Conservation (phyloP, 2,888 invertebrate species). For the Lapara coniferarum region DNA sequence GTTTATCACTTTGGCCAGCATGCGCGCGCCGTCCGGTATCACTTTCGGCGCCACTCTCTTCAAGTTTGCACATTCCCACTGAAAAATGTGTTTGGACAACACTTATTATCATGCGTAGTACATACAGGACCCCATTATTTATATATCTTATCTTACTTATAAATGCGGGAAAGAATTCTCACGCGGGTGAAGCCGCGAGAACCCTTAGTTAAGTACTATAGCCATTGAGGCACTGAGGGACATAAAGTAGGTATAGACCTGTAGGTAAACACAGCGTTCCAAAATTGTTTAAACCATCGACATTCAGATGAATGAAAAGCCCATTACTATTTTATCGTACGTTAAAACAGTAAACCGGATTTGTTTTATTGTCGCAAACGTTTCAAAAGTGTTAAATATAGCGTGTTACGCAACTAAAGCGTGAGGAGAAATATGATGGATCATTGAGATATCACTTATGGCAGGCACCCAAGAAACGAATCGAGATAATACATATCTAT, state of each 20-base stretch:
- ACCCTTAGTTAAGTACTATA: too few relatives aligned
- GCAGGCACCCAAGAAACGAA: constrained; percentile 8
- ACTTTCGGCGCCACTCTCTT: constrained; percentile 88
- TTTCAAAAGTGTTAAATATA: constrained; percentile 6
- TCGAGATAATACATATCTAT: background rate
- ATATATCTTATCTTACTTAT: too few relatives aligned
- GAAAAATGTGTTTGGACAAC: constrained; percentile 37
- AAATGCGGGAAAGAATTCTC: too few relatives aligned
- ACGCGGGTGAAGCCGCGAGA: too few relatives aligned
- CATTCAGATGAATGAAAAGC: constrained; percentile 1
- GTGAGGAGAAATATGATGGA: constrained; percentile 7
- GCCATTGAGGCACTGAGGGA: too few relatives aligned
- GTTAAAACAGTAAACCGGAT: constrained; percentile 3
- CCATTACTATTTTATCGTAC: constrained; percentile 5
- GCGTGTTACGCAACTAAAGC: background rate
- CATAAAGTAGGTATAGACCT: too few relatives aligned
- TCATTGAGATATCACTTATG: constrained; percentile 14
- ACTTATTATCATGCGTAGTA: too few relatives aligned
- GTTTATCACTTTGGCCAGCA: constrained; percentile 90
- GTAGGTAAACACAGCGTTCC: background rate
- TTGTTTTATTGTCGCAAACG: constrained; percentile 12
- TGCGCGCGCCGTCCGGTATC: constrained; percentile 91
- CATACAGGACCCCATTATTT: too few relatives aligned
- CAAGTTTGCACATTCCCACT: constrained; percentile 90
- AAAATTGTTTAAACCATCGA: background rate